Percentiles rank a stretch among this genome's conserved stretches.
Conservation (phyloP, 2,113 vertebrate genomes). For the Micromys minutus region DNA sequence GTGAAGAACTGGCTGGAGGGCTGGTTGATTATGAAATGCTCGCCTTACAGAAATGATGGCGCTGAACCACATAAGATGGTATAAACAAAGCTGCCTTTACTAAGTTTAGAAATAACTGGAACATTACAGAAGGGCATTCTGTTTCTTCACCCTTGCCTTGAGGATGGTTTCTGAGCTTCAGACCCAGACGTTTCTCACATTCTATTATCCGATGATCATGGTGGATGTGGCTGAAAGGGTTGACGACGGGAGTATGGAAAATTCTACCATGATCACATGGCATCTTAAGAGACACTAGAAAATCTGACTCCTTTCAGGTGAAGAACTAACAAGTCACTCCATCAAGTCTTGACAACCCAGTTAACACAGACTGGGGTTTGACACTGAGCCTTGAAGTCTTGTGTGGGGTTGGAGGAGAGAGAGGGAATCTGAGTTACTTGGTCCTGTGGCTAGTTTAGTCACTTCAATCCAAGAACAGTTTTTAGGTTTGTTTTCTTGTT, state of each 20-base stretch:
- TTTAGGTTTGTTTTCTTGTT: no score
- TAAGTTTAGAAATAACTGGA: constrained; percentile 1
- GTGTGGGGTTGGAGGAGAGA: background rate
- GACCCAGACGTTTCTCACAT: background rate
- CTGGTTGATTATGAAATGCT: background rate
- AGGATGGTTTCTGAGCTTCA: background rate
- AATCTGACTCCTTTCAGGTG: background rate
- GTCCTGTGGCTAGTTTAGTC: background rate
- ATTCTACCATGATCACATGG: background rate
- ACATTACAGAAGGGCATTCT: background rate
- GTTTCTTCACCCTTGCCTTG: background rate
- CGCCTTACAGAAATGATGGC: background rate
- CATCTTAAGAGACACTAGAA: background rate
- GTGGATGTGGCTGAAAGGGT: background rate
- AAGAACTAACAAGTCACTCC: background rate
- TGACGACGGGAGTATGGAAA: background rate
- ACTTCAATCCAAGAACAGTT: background rate
- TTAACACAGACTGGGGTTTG: background rate
- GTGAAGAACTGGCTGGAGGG: background rate
- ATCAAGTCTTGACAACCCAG: no score
- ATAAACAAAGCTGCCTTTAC: background rate
- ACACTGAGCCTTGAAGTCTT: background rate
- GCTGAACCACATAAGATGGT: background rate
- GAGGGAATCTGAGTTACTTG: background rate
- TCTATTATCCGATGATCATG: background rate